Percentiles rank a stretch among this genome's conserved stretches.
phyloP scores from a whole-genome alignment of 2,888 invertebrate genomes.

The Agonum fuliginosum region DNA sequence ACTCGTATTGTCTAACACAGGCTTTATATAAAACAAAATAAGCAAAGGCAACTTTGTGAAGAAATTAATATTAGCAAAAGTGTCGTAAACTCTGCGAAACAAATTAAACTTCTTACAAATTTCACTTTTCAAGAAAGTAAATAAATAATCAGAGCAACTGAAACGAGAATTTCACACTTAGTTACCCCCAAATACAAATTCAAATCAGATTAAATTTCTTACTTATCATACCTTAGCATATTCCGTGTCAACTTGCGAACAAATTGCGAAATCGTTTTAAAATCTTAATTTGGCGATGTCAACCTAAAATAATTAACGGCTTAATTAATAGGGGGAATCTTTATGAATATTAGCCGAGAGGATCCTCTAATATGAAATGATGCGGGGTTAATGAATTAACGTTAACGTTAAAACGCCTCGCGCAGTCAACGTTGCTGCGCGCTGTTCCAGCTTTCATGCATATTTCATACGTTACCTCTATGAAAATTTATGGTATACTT shows the following conservation, averaged over 20 bases:
- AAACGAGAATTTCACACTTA: neutral
- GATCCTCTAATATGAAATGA: constrained; percentile 44
- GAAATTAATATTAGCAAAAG: neutral
- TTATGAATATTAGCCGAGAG: constrained; percentile 44
- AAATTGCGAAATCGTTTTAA: constrained; percentile 28
- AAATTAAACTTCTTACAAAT: neutral
- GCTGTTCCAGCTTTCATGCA: constrained; percentile 20
- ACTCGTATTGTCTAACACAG: no score
- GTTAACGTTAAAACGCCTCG: constrained; percentile 20
- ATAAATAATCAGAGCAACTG: neutral
- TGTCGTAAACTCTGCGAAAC: neutral
- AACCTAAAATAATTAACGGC: constrained; percentile 39
- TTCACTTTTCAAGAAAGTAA: neutral
- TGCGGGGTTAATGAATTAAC: constrained; percentile 45
- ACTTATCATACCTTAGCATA: neutral
- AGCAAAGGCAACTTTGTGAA: no score
- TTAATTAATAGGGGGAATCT: constrained; percentile 50
- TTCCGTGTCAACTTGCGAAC: constrained; percentile 5
- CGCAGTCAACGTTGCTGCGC: neutral
- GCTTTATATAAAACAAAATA: no score
- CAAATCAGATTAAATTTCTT: neutral
- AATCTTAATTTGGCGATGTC: constrained; percentile 24
- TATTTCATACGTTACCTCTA: constrained; percentile 49
- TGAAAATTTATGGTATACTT: constrained; percentile 42
- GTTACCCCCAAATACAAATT: neutral